Base-by-base conservation (phyloP, 2,797 vertebrate genomes). In the Chelon auratus region DNA sequence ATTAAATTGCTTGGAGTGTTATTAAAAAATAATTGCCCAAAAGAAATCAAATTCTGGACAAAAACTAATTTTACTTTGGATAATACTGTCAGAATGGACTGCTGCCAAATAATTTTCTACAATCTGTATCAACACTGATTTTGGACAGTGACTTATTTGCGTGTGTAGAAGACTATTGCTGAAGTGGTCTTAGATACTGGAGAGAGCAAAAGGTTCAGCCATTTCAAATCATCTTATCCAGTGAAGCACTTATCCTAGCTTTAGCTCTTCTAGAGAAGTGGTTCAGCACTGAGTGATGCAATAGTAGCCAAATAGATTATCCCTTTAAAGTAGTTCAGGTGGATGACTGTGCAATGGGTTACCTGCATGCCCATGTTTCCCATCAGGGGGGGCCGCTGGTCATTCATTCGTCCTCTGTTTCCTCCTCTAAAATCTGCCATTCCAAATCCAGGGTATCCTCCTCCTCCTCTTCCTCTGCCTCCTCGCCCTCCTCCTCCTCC, bases 311-410 rank as follows among this genome's bases (percentile, higher is more conserved):
- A 54, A 75, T 9, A 58, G 7, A 62, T 45, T 18, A 65, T 61
- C 53, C 10, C 17, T 50, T 75, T 30, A 52, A 45, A 59, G 8
- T 33, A 36, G 17, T 65, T 81, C 37, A 68, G 13, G 43, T 56
- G 60, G 56, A 30, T 64, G 17, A 52, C 1, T 75, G 60, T 45
- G 52, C 33, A 71, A 13, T 51, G 1, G 36, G 52, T 93, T 95
- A 99, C 97, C 97, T 95, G 95, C 76, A 96, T 80, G 6, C 95
- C 87, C 72, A 97, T 92, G 82, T 96, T 95, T 47, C 95, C 92
- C 75, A 98, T 95, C 80, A 97, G 87, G 0, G 95, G 95, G 4
- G 94, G 88, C 72, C 96, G 95, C 78, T 96, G 96, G 72, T 97
- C 96, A 79, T 96, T 96, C 87, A 96, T 94, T 86, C 96, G 93